These are phyloP conservation scores for Gonioctena quinquepunctata DNA, from an alignment of 1,140 invertebrate genomes.

Conservation along the genomic window DNA sequence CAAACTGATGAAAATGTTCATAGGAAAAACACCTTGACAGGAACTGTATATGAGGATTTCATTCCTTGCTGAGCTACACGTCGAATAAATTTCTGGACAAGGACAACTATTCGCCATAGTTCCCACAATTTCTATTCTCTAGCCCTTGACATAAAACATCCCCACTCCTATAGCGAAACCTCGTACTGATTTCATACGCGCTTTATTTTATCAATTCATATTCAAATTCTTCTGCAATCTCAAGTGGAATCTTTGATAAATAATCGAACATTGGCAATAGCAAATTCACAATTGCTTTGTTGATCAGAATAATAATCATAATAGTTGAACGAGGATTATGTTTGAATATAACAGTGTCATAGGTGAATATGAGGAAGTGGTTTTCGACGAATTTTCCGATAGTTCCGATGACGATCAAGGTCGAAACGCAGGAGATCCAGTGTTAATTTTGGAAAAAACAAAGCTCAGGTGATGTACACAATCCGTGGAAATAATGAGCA, in stretches of 20 bases:
- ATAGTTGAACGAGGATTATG: slow-evolving; percentile 11
- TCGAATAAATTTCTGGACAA: too few species aligned
- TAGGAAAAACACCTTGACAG: too few species aligned
- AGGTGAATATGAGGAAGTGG: slow-evolving; percentile 28
- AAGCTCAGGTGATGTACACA: slow-evolving; percentile 30
- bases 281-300: not conserved
- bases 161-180: not conserved
- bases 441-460: slow-evolving; percentile 27
- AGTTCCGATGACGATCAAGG: slow-evolving; percentile 15
- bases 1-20: too few species aligned
- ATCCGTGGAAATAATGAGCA: too few species aligned
- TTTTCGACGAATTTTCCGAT: slow-evolving; percentile 33
- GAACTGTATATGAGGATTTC: too few species aligned
- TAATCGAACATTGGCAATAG: not conserved
- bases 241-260: not conserved
- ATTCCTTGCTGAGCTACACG: too few species aligned
- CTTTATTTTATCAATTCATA: too few species aligned
- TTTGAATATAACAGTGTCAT: slow-evolving; percentile 20
- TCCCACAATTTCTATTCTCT: not conserved
- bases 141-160: not conserved
- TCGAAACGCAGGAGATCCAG: slow-evolving; percentile 17
- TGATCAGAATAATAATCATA: not conserved
- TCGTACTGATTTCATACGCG: not conserved
- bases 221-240: too few species aligned
- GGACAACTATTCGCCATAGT: too few species aligned